Evolutionary conservation across 1,140 invertebrate species (phyloP).

Genomic region (Rhizoglyphus robini): DNA sequence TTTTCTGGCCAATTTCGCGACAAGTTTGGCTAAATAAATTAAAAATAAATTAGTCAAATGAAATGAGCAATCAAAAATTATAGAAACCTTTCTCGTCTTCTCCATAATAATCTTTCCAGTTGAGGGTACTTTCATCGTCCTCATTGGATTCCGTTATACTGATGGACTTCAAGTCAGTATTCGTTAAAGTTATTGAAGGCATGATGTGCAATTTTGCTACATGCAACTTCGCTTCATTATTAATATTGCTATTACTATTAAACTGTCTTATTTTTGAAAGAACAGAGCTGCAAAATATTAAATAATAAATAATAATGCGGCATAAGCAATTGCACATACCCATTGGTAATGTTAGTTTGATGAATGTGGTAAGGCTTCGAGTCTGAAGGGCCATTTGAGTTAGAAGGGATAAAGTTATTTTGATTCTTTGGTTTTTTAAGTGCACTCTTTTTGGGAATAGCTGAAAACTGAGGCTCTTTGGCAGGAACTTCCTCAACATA

Average conservation of each 20-base stretch:
- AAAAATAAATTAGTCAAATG: slow-evolving; percentile 11
- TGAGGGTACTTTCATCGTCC: slow-evolving; percentile 25
- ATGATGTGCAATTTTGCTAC: neutral
- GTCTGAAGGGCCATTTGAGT: neutral
- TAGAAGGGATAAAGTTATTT: neutral
- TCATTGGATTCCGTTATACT: slow-evolving; percentile 16
- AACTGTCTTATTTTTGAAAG: slow-evolving; percentile 17
- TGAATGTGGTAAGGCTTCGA: no score
- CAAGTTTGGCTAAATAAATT: slow-evolving; percentile 44
- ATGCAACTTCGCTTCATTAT: neutral
- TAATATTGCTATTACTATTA: slow-evolving; percentile 8
- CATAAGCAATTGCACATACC: neutral
- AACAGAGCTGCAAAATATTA: slow-evolving; percentile 1
- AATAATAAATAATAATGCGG: neutral
- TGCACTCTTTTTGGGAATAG: slow-evolving; percentile 28
- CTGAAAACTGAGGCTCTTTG: slow-evolving; percentile 27
- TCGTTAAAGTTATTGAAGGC: neutral
- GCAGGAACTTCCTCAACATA: slow-evolving; percentile 24
- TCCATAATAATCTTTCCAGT: slow-evolving; percentile 29
- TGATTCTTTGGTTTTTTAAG: slow-evolving; percentile 25
- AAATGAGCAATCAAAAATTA: neutral
- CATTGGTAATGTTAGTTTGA: neutral
- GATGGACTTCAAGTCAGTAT: neutral
- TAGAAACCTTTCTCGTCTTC: slow-evolving; percentile 29
- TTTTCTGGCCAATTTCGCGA: slow-evolving; percentile 80